Evolutionary conservation across 2,888 invertebrate genomes (phyloP).

Genomic region (Nymphalis polychloros): DNA sequence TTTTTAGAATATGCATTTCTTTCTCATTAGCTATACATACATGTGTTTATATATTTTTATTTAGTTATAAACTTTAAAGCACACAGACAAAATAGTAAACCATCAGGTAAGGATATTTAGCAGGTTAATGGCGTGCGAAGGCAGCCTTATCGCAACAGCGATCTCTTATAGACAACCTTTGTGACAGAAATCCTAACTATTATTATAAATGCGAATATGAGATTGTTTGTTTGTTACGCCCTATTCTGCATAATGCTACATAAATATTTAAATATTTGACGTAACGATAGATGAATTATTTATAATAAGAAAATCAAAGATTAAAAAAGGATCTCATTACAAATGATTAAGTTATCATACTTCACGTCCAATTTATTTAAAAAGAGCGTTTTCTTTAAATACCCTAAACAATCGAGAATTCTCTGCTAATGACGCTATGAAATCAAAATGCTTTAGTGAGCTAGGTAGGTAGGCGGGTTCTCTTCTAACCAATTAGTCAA

Average conservation of each 20-base stretch:
- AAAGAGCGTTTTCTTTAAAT: constrained; percentile 27
- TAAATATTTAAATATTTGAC: neutral
- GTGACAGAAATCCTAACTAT: too few species aligned
- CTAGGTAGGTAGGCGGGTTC: constrained; percentile 9
- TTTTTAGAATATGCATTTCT: too few species aligned
- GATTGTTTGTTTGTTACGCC: too few species aligned
- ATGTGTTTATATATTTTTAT: too few species aligned
- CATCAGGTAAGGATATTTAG: too few species aligned
- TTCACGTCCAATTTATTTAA: constrained; percentile 21
- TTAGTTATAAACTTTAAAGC: too few species aligned
- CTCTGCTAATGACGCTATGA: constrained; percentile 40
- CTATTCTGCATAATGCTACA: neutral
- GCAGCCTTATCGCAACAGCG: too few species aligned
- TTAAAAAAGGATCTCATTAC: neutral
- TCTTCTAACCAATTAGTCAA: constrained; percentile 22
- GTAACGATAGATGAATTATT: neutral
- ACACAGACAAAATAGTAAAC: too few species aligned
- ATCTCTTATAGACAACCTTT: too few species aligned
- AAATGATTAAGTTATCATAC: constrained; percentile 14
- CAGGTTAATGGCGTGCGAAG: too few species aligned
- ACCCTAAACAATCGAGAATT: constrained; percentile 27
- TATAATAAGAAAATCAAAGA: neutral
- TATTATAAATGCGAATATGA: too few species aligned
- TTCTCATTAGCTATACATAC: too few species aligned
- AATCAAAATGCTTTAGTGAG: constrained; percentile 42